These are phyloP conservation scores for Eilema caniola DNA, from an alignment of 2,888 invertebrate species.

Conservation along the genomic window DNA sequence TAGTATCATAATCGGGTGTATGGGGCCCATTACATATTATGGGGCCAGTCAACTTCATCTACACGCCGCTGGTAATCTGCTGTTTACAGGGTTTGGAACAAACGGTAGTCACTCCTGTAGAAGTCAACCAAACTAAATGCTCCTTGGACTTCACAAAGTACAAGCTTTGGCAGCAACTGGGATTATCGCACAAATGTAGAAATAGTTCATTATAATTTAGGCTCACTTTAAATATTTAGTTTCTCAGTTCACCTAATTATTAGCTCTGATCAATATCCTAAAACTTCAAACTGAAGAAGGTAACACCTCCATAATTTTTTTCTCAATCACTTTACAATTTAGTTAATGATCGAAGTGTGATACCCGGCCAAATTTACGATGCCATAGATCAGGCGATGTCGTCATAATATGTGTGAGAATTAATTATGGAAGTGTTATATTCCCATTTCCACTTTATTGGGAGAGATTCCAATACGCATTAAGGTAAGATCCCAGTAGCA, in stretches of 20 bases:
- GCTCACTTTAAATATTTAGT: background rate
- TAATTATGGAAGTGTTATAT: conserved; percentile 60
- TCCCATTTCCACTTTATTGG: conserved; percentile 37
- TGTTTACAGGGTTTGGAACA: too few relatives aligned
- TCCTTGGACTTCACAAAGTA: too few relatives aligned
- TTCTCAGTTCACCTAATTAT: conserved; percentile 13
- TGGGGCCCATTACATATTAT: too few relatives aligned
- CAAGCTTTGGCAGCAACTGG: too few relatives aligned
- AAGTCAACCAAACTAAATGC: background rate
- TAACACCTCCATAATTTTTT: conserved; percentile 23
- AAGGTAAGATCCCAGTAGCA: conserved; percentile 24
- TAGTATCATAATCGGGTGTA: too few relatives aligned
- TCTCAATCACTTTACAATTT: conserved; percentile 41
- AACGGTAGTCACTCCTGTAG: background rate
- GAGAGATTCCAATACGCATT: conserved; percentile 52
- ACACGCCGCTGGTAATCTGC: too few relatives aligned
- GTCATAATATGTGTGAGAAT: conserved; percentile 61
- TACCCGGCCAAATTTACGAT: conserved; percentile 53
- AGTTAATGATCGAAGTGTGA: conserved; percentile 47
- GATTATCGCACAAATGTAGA: background rate
- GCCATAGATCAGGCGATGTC: conserved; percentile 48
- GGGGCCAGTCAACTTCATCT: too few relatives aligned
- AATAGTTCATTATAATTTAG: background rate
- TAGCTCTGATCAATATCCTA: conserved; percentile 9
- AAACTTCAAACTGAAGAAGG: conserved; percentile 12